A percentile compares a stretch with the other conserved stretches of the same genome.
phyloP scores from a whole-genome alignment of 1,140 invertebrate species.

The Protaetia brevitarsis region DNA sequence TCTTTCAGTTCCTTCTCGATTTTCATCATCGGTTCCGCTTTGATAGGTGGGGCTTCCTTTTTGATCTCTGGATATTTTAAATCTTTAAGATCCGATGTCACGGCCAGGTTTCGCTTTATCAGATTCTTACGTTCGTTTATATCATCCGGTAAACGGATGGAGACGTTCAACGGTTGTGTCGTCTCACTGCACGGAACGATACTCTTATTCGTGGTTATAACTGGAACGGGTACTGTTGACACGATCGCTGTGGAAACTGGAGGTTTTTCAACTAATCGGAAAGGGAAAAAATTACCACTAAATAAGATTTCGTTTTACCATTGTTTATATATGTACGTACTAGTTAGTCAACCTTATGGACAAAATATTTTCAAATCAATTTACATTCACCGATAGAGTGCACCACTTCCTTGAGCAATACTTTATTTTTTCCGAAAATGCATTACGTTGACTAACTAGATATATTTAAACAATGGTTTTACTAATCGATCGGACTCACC shows the following conservation, averaged over 20 bases:
- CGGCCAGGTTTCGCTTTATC: slow-evolving; percentile 44
- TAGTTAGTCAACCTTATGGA: too few species aligned
- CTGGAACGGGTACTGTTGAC: slow-evolving; percentile 34
- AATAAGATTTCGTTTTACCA: too few species aligned
- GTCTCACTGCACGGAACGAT: not conserved
- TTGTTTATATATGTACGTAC: not conserved
- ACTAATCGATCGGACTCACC: not conserved
- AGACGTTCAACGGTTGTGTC: slow-evolving; percentile 43
- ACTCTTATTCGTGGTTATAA: slow-evolving; percentile 38
- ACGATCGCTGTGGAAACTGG: slow-evolving; percentile 38
- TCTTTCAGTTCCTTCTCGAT: slow-evolving; percentile 28
- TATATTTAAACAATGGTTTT: not conserved
- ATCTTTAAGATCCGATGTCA: slow-evolving; percentile 34
- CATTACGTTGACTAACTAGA: too few species aligned
- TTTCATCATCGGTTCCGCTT: slow-evolving; percentile 41
- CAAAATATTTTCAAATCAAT: too few species aligned
- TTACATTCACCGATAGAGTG: too few species aligned
- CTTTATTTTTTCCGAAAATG: too few species aligned
- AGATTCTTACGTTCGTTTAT: slow-evolving; percentile 46
- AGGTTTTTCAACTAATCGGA: slow-evolving; percentile 14
- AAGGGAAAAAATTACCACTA: not conserved
- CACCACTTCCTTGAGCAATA: too few species aligned
- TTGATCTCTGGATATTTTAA: slow-evolving; percentile 34
- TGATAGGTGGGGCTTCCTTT: slow-evolving; percentile 36
- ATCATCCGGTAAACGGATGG: slow-evolving; percentile 46